These are phyloP conservation scores for Phalangium opilio DNA, from an alignment of 2,888 invertebrate genomes.

Conservation along the genomic window DNA sequence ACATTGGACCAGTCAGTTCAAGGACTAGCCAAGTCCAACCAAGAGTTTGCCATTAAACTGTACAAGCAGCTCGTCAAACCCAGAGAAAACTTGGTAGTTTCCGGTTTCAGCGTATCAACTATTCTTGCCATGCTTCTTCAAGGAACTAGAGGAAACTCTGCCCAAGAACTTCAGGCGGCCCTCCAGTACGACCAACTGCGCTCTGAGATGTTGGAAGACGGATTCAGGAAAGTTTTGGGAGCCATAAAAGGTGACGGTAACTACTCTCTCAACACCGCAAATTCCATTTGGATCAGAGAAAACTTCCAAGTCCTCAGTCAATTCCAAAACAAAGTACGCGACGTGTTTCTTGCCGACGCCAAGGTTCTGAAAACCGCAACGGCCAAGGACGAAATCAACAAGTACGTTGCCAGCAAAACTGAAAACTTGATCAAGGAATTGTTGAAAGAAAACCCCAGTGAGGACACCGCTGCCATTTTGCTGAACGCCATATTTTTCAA, in stretches of 20 bases:
- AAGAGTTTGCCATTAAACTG: not conserved
- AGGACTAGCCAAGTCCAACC: not conserved
- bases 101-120: conserved; percentile 37
- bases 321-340: no score
- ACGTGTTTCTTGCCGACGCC: not conserved
- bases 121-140: conserved; percentile 37
- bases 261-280: not conserved
- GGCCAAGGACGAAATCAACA: conserved; percentile 2
- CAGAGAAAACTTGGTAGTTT: conserved; percentile 35
- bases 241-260: not conserved
- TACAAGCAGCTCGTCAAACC: not conserved
- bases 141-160: conserved; percentile 33
- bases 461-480: not conserved
- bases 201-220: not conserved
- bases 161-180: not conserved
- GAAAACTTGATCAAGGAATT: not conserved
- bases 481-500: conserved; percentile 5
- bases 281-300: not conserved
- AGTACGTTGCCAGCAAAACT: conserved; percentile 3
- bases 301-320: not conserved
- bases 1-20: no score
- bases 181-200: not conserved
- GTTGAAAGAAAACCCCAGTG: not conserved
- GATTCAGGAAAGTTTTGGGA: not conserved
- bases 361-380: not conserved